Conservation (phyloP, 2,888 invertebrate genomes). For the Platycheirus rosarum region DNA sequence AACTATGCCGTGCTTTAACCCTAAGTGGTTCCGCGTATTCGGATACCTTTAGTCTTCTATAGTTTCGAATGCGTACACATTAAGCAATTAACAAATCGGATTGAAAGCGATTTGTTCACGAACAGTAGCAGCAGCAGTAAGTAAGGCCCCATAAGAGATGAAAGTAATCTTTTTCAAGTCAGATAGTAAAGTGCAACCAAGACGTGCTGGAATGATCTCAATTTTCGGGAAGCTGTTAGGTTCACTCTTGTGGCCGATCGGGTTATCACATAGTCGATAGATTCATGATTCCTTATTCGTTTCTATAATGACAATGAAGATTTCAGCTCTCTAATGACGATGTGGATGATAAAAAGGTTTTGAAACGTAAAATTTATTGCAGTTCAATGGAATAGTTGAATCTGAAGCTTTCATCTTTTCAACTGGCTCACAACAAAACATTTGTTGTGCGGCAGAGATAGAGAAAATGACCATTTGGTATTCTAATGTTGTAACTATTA, state of each 20-base stretch:
- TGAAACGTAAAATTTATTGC: neutral
- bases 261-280: slow-evolving; percentile 63
- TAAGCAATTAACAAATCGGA: slow-evolving; percentile 73
- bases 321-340: neutral
- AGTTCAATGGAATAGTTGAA: neutral
- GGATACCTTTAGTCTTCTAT: slow-evolving; percentile 56
- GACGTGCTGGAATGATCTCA: slow-evolving; percentile 37
- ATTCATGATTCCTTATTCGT: slow-evolving; percentile 16
- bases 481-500: slow-evolving; percentile 53
- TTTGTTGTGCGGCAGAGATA: neutral
- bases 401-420: slow-evolving; percentile 36
- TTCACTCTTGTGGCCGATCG: neutral
- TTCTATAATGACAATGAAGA: slow-evolving; percentile 45
- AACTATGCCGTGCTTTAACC: no score
- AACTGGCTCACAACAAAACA: slow-evolving; percentile 53
- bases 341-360: neutral
- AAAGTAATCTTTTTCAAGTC: slow-evolving; percentile 57
- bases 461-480: slow-evolving; percentile 35
- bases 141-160: slow-evolving; percentile 29
- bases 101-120: slow-evolving; percentile 66
- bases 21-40: slow-evolving; percentile 68
- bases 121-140: neutral
- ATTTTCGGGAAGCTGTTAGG: slow-evolving; percentile 27
- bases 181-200: slow-evolving; percentile 5
- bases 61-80: slow-evolving; percentile 54